Evolutionary conservation across 2,888 invertebrate species (phyloP).

Genomic region (Drosophila tanythrix): DNA sequence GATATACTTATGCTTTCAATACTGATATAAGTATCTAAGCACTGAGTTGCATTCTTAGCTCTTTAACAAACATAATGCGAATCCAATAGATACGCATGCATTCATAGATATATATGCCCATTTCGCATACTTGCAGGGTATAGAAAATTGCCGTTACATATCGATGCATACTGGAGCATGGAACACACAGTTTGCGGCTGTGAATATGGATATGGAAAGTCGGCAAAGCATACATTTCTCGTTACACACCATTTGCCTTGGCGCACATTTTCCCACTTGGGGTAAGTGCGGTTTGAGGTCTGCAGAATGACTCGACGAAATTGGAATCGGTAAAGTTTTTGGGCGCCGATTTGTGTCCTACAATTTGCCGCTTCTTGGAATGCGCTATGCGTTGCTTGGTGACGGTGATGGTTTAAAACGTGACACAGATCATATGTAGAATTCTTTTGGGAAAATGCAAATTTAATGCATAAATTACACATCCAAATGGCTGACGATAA

Average conservation of each 20-base stretch:
- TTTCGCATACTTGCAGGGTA: slow-evolving; percentile 24
- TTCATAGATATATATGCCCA: neutral
- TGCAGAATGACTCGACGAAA: slow-evolving; percentile 17
- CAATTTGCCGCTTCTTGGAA: neutral
- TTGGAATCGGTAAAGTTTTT: slow-evolving; percentile 55
- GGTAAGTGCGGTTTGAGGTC: neutral
- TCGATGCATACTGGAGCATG: slow-evolving; percentile 41
- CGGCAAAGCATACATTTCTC: slow-evolving; percentile 45
- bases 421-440: slow-evolving; percentile 50
- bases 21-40: neutral
- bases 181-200: neutral
- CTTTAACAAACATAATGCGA: neutral
- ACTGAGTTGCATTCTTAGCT: neutral
- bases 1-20: no score
- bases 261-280: slow-evolving; percentile 11
- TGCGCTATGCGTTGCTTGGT: slow-evolving; percentile 2
- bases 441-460: slow-evolving; percentile 44
- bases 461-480: slow-evolving; percentile 61
- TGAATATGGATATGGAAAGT: slow-evolving; percentile 45
- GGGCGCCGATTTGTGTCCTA: slow-evolving; percentile 50
- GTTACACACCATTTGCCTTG: slow-evolving; percentile 53
- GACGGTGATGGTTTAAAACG: slow-evolving; percentile 21
- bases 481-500: slow-evolving; percentile 38
- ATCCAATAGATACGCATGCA: neutral
- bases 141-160: slow-evolving; percentile 15